Percentiles rank a stretch among this genome's conserved stretches.
Evolutionary conservation across 2,797 vertebrate genomes (phyloP).

Genomic region (Neomorphus geoffroyi): DNA sequence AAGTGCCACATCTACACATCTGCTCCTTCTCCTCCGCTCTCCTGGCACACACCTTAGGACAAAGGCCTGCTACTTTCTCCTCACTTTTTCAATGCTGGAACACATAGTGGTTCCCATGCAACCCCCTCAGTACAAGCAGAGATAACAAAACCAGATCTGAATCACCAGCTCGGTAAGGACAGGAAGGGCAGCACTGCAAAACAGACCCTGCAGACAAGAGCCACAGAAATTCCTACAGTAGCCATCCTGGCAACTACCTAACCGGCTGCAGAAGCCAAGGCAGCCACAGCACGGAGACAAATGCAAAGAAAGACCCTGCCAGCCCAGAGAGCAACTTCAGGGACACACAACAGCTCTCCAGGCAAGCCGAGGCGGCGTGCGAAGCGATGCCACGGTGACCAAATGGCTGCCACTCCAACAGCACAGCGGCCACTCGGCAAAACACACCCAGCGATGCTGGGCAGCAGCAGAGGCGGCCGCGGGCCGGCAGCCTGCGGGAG

Average conservation of each 20-base stretch:
- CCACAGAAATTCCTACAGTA: not conserved
- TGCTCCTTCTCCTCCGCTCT: not conserved
- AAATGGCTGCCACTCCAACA: constrained; percentile 50
- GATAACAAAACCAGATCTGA: not conserved
- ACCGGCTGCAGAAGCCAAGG: not conserved
- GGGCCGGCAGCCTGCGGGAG: not conserved
- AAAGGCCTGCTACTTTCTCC: not conserved
- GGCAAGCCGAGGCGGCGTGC: not conserved
- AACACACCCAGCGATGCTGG: not conserved
- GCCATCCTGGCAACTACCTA: not conserved
- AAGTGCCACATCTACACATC: too few species aligned
- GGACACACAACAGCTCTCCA: not conserved
- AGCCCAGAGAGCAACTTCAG: not conserved
- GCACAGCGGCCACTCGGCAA: constrained; percentile 13
- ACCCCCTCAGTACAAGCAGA: not conserved
- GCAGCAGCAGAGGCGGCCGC: not conserved
- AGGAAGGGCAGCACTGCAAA: not conserved
- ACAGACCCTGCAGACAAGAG: not conserved
- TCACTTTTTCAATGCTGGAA: not conserved
- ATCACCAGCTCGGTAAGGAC: not conserved
- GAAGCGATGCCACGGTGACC: constrained; percentile 40
- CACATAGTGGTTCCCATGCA: rapidly evolving
- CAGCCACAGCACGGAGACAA: not conserved
- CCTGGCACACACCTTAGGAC: not conserved
- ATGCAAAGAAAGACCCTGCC: not conserved